Evolutionary conservation across 2,888 invertebrate genomes (phyloP), one percentile per base, ranked within the genome.

Genomic region (Lamproptera curius): DNA sequence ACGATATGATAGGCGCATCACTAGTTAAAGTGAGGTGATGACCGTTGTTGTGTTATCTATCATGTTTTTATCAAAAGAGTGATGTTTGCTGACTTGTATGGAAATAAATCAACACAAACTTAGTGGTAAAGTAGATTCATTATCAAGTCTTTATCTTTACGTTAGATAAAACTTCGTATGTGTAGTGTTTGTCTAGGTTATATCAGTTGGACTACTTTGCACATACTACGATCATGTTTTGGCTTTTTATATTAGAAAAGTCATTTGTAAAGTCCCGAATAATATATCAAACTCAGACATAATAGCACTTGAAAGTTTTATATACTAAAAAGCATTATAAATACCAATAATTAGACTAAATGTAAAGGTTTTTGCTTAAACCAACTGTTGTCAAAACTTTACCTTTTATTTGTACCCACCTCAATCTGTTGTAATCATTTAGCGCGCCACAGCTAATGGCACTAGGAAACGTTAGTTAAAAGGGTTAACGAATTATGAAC

Each of bases 61-160:
- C 77, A 81, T 86, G 86, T 87, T 86, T 87, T 87, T 86, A 87
- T 83, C 85, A 73, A 81, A 83, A 82, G 77, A 79, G 76, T 81
- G 76, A 76, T 83, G 81, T 76, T 80, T 80, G 72, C 75, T 73
- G 68, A 69, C 63, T 76, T 76, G 65, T 76, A 70, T 78, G 67
- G 70, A 69, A 67, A 63, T 73, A 75, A 77, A 79, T 76, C 71
- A 70, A 67, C 69, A 61, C 64, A 61, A 75, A 71, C 76, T 72
- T 76, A 73, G 76, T 84, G 86, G 86, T 87, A 86, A 82, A 70
- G 69, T 74, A 68, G 53, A 64, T 65, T 55, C 59, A 48, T 65
- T 82, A 84, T 84, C 82, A 85, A 75, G 76, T 76, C 74, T 68
- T 56, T 55, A 67, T 61, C 61, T 59, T 59, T 65, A 60, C 63